Evolutionary conservation across 1,140 invertebrate genomes (phyloP), one percentile per base, ranked within the genome.

Genomic region (Diachasmimorpha longicaudata): DNA sequence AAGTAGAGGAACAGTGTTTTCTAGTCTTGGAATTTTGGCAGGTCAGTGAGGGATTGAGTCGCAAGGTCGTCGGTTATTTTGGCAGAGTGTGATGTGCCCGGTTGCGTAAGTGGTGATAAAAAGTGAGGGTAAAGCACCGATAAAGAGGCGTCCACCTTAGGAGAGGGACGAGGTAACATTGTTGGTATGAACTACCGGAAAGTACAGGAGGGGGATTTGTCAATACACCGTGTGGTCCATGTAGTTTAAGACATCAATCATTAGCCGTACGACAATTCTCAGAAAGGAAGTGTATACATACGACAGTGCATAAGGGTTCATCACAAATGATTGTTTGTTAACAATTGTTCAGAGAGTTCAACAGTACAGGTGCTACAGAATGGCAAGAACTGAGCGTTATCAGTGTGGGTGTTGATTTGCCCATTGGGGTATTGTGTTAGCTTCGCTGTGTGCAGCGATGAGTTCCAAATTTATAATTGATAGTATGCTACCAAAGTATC

Each of bases 391-490:
- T 36, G 44, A 70, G 36, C 21, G 55, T 80, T 72, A 75, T 66
- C 74, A 80, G 78, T 79, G 80, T 79, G 78, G 78, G 82, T 85
- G 82, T 83, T 86, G 83, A 86, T n/a, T 9, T 79, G 72, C 71
- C 79, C 79, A 39, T 39, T 52, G 70, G 76, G 78, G 76, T n/a
- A 10, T 25, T 68, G 23, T 79, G 77, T 76, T 79, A 78, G 52
- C 13, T 70, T 79, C 81, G 82, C 79, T 72, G 74, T 79, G 78
- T 70, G 81, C 85, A 85, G 84, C 86, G 90, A 90, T 97, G 96
- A 97, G 94, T 94, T 95, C 94, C 90, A 97, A 97, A 93, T 97
- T 97, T 91, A 94, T 96, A 93, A 96, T 97, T 91, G 96, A 97
- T 95, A 96, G 95, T 92, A 97, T 97, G 95, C 93, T 97, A 90